Evolutionary conservation across 2,888 invertebrate species (phyloP).

Genomic region (Hypsopygia costalis): DNA sequence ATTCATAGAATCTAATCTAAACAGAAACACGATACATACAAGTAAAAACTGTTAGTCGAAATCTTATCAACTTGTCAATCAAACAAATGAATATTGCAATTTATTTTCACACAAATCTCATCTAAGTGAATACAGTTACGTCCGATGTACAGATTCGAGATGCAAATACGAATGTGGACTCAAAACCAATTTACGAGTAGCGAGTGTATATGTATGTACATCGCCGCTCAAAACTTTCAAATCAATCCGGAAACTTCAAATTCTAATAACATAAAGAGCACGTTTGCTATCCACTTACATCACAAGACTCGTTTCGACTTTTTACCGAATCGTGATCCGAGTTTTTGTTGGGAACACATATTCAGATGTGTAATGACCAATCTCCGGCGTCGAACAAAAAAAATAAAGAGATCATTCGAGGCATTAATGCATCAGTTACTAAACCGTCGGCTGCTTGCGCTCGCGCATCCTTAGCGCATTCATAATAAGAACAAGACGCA

Average conservation of each 20-base stretch:
- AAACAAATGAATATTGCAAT: slow-evolving; percentile 7
- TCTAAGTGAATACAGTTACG: slow-evolving; percentile 9
- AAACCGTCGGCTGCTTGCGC: slow-evolving; percentile 76
- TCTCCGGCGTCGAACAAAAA: slow-evolving; percentile 71
- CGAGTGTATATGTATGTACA: slow-evolving; percentile 31
- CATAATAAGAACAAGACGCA: slow-evolving; percentile 74
- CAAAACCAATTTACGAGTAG: slow-evolving; percentile 26
- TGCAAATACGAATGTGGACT: slow-evolving; percentile 9
- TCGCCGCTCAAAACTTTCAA: slow-evolving; percentile 50
- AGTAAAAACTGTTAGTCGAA: neutral
- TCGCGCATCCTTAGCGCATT: slow-evolving; percentile 75
- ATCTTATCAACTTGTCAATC: slow-evolving; percentile 5
- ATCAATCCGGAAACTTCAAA: slow-evolving; percentile 71
- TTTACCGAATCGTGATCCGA: slow-evolving; percentile 71
- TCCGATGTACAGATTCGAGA: neutral
- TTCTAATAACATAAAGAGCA: slow-evolving; percentile 72
- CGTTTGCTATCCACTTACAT: slow-evolving; percentile 71
- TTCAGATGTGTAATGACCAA: slow-evolving; percentile 79
- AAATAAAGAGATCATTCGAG: slow-evolving; percentile 58
- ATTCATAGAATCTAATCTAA: no score
- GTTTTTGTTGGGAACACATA: slow-evolving; percentile 72
- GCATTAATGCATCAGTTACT: slow-evolving; percentile 79
- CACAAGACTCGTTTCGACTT: slow-evolving; percentile 61
- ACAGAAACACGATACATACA: neutral
- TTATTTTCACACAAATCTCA: slow-evolving; percentile 7